Evolutionary conservation across 2,113 vertebrate species (phyloP).

Genomic region (Pelecanoides urinatrix): DNA sequence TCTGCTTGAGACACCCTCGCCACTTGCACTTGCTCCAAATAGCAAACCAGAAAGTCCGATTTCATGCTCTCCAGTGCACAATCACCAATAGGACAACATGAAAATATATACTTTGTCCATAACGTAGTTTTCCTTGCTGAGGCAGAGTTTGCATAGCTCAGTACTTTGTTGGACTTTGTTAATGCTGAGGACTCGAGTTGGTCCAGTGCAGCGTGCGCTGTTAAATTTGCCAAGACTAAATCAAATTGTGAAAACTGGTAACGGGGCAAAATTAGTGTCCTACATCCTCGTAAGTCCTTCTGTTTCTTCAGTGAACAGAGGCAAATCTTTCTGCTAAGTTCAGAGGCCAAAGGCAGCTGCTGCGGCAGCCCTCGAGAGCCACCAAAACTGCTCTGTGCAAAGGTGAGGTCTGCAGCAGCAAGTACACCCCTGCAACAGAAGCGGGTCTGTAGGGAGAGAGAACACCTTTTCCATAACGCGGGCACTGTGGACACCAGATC

Average conservation of each 20-base stretch:
- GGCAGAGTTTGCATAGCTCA: neutral
- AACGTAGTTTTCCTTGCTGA: neutral
- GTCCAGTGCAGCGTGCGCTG: rapidly evolving
- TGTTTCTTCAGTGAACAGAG: neutral
- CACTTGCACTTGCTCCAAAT: neutral
- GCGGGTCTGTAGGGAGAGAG: neutral
- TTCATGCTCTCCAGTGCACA: neutral
- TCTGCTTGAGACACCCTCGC: neutral
- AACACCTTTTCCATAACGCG: neutral
- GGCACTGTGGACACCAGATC: neutral
- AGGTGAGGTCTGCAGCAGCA: neutral
- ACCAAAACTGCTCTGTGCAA: neutral
- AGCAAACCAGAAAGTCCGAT: neutral
- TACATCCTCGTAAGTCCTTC: neutral
- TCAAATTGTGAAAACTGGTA: neutral
- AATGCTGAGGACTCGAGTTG: neutral
- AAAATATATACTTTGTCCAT: neutral
- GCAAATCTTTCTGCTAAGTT: neutral
- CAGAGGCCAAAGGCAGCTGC: neutral
- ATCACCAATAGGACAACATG: neutral
- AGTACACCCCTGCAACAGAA: no score
- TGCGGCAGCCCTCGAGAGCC: neutral
- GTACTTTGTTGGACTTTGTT: neutral
- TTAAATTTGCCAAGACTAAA: neutral
- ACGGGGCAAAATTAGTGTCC: neutral